Evolutionary conservation across 2,888 invertebrate species (phyloP), one percentile per base, ranked within the genome.

Genomic region (Flabesymbios commensalis): DNA sequence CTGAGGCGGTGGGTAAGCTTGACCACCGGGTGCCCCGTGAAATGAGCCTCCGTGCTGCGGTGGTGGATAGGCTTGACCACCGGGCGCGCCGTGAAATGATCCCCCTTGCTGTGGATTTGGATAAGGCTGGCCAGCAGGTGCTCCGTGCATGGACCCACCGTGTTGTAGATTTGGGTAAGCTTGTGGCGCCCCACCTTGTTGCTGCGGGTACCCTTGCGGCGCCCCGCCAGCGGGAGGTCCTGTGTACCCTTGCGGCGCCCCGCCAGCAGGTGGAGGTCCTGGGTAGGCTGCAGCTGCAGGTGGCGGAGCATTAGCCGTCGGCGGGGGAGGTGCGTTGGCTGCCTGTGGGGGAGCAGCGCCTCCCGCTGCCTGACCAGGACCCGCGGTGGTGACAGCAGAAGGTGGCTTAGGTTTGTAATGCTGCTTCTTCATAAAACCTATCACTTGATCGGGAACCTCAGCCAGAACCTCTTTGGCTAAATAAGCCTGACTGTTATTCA

Each of bases 401-500:
- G 66, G 66, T 5, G 60, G 63, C n/a, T 49, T 55, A 19, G 80
- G 79, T 45, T 65, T 61, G 42, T 80, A 70, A 24, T 71, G 70
- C 10, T 72, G 62, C 26, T 69, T 70, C 69, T 83, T 84, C 86
- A 86, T 86, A 72, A 82, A 86, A 0, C 80, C 78, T 33, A 84
- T 78, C 43, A 86, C 77, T 72, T 86, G 86, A 24, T 81, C 78
- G 3, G 79, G 79, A 32, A 80, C 71, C 62, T 80, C 77, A 29
- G 76, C 78, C 69, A 81, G 75, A 31, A 86, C 86, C 72, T 86
- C 87, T 71, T 85, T 85, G 29, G 87, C 87, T 62, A 87, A 76
- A 33, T 78, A 77, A 22, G 78, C 78, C 43, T 69, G 57, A 55
- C 67, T 68, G 17, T 26, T 22, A 42, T 49, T 29, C 22, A 63